Conservation (phyloP, 2,113 vertebrate genomes). For the Sialia sialis region DNA sequence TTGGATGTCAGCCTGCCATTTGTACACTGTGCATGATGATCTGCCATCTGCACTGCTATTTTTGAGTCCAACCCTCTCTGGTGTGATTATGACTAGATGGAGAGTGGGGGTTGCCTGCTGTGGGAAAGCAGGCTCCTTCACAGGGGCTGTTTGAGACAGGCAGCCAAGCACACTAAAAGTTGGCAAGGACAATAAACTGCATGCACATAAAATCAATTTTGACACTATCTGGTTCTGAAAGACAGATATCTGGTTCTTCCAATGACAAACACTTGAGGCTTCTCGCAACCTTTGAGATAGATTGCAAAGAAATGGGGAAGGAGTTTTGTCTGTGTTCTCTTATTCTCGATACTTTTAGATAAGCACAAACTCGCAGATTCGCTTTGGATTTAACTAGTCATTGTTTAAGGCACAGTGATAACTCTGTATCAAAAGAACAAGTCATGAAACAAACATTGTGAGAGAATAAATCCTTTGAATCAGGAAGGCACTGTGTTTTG, state of each 20-base stretch:
- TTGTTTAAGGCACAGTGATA: not conserved
- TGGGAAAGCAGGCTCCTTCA: too few relatives aligned
- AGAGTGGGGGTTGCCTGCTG: not conserved
- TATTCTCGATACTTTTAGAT: not conserved
- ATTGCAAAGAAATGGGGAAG: not conserved
- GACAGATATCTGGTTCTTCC: not conserved
- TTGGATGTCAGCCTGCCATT: not conserved
- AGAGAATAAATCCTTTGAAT: not conserved
- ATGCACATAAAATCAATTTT: not conserved
- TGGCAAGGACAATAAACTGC: not conserved
- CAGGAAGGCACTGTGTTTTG: not conserved
- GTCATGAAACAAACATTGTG: not conserved
- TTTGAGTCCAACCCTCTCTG: not conserved
- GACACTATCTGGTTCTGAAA: not conserved
- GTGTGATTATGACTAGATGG: not conserved
- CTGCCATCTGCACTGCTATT: not conserved
- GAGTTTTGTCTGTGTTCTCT: not conserved
- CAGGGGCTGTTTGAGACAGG: not conserved
- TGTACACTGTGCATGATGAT: not conserved
- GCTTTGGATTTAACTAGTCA: not conserved
- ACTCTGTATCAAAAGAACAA: not conserved
- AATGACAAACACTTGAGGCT: not conserved
- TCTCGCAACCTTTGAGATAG: fast-evolving
- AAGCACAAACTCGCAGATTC: not conserved
- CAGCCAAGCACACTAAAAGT: fast-evolving